phyloP scores from a whole-genome alignment of 2,888 invertebrate genomes.

The Cactoblastis cactorum region DNA sequence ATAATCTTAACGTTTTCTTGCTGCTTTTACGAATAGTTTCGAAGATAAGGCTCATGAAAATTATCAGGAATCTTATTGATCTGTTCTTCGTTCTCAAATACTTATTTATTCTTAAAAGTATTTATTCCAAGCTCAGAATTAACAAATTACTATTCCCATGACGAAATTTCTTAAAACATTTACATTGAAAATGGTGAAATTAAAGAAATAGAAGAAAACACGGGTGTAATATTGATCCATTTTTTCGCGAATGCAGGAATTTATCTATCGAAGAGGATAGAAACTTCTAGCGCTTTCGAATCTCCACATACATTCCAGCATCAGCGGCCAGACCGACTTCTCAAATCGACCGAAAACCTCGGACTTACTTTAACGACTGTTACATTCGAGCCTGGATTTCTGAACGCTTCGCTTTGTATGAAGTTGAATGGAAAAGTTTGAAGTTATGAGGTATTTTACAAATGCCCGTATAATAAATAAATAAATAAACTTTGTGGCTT shows the following conservation, averaged over 20 bases:
- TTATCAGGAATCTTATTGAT: too few species aligned
- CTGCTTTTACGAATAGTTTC: too few species aligned
- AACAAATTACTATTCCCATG: too few species aligned
- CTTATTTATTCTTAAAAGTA: too few species aligned
- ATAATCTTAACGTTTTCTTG: background rate
- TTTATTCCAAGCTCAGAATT: too few species aligned
- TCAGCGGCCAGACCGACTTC: background rate
- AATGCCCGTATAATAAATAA: background rate
- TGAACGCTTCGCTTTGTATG: background rate
- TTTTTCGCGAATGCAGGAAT: background rate
- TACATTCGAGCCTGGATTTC: background rate
- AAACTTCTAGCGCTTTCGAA: background rate
- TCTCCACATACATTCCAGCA: background rate
- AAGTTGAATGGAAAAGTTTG: background rate
- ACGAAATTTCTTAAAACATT: too few species aligned
- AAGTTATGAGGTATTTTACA: background rate
- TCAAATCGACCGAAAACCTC: conserved; percentile 5
- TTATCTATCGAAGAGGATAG: conserved; percentile 2
- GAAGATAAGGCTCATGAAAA: too few species aligned
- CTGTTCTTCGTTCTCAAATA: too few species aligned
- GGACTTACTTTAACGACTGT: conserved; percentile 1
- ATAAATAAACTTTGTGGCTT: too few species aligned
- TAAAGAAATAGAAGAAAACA: too few species aligned
- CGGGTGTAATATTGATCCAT: background rate
- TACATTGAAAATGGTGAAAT: too few species aligned